Conservation (phyloP, 2,797 vertebrate species). For the Holocentrus rufus region DNA sequence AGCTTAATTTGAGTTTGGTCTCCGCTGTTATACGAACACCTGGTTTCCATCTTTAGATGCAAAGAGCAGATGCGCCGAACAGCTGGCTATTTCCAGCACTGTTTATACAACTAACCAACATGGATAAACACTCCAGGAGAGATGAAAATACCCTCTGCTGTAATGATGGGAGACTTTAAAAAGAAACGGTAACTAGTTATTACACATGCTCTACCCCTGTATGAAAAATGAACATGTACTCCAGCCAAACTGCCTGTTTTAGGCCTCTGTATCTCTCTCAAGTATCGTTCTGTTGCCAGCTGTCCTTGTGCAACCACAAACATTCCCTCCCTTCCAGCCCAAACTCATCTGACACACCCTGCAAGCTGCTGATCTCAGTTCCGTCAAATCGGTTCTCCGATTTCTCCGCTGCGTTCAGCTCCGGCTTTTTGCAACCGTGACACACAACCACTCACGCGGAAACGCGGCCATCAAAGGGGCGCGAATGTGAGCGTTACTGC, state of each 20-base stretch:
- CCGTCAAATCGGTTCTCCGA: conserved; percentile 40
- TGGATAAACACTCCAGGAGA: conserved; percentile 29
- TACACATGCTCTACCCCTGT: conserved; percentile 45
- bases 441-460: neutral
- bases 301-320: conserved; percentile 60
- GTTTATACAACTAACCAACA: conserved; percentile 23
- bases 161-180: conserved; percentile 34
- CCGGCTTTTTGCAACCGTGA: conserved; percentile 11
- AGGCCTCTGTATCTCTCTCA: conserved; percentile 50
- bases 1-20: neutral
- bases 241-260: conserved; percentile 52
- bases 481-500: neutral
- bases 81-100: conserved; percentile 4
- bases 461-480: conserved; percentile 9
- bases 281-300: conserved; percentile 45
- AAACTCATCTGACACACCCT: conserved; percentile 60
- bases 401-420: conserved; percentile 3
- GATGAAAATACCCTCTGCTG: conserved; percentile 42
- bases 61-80: conserved; percentile 26
- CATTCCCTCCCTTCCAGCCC: conserved; percentile 57
- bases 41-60: conserved; percentile 24
- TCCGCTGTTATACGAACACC: conserved; percentile 2
- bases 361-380: conserved; percentile 49
- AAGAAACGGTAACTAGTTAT: conserved; percentile 59
- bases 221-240: conserved; percentile 53